These are phyloP conservation scores for Chaenocephalus aceratus DNA, from an alignment of 2,113 vertebrate species.

Conservation along the genomic window DNA sequence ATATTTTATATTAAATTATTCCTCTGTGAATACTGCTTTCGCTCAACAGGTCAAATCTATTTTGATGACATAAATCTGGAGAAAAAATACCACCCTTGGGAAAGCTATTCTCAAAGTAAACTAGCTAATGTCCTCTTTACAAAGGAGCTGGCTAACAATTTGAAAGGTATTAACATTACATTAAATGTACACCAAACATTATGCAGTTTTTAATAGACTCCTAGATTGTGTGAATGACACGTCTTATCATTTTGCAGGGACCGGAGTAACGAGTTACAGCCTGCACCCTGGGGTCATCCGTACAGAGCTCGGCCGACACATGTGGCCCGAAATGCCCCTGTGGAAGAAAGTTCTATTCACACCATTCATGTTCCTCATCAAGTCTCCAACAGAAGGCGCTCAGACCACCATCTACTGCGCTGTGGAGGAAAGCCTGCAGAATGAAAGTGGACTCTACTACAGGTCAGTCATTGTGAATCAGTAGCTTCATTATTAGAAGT, in stretches of 20 bases:
- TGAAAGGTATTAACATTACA: constrained; percentile 61
- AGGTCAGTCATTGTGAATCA: constrained; percentile 62
- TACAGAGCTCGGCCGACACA: constrained; percentile 76
- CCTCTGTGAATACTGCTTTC: background rate
- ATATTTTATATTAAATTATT: background rate
- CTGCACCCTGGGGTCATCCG: constrained; percentile 80
- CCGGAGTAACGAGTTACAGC: constrained; percentile 72
- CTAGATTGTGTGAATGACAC: background rate
- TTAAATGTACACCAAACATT: background rate
- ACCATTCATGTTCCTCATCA: constrained; percentile 60
- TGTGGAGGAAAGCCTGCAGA: constrained; percentile 72
- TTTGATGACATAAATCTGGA: constrained; percentile 81
- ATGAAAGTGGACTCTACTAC: constrained; percentile 78
- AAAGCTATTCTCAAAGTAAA: constrained; percentile 80
- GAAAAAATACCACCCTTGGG: constrained; percentile 63
- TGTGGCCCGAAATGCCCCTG: constrained; percentile 44
- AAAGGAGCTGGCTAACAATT: constrained; percentile 66
- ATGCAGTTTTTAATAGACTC: background rate
- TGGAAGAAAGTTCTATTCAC: constrained; percentile 58
- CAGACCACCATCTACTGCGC: constrained; percentile 80
- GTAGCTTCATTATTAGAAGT: background rate
- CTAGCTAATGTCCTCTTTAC: constrained; percentile 82
- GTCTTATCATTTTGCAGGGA: constrained; percentile 57
- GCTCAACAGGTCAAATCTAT: constrained; percentile 73
- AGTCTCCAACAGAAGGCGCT: constrained; percentile 71